These are phyloP conservation scores for Patiria miniata DNA, from an alignment of 35 echinoderm and acorn worm species.

Conservation along the genomic window DNA sequence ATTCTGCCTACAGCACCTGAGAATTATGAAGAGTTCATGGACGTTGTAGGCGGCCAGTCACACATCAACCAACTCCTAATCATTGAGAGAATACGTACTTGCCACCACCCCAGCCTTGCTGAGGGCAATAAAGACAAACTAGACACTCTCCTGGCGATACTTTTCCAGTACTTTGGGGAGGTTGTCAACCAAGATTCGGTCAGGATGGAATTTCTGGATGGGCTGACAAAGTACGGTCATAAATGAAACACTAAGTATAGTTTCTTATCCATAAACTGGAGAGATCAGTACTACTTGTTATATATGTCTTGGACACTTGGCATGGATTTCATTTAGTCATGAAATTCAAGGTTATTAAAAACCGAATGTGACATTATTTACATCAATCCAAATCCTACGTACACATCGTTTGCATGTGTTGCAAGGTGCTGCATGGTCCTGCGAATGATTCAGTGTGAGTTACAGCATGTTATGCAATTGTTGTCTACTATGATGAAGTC, in stretches of 20 bases:
- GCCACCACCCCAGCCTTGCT: conserved; percentile 88
- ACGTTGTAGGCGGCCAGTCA: conserved; percentile 39
- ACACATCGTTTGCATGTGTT: too few relatives aligned
- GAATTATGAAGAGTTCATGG: conserved; percentile 40
- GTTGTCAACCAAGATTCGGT: conserved; percentile 45
- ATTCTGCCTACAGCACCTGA: conserved; percentile 36
- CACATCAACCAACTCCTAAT: conserved; percentile 53
- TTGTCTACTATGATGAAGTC: too few relatives aligned
- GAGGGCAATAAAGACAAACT: conserved; percentile 94
- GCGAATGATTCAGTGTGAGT: too few relatives aligned
- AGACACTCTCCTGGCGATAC: conserved; percentile 61
- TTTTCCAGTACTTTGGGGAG: conserved; percentile 67
- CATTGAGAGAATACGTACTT: conserved; percentile 71
- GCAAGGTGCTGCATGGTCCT: too few relatives aligned
- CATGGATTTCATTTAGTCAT: too few relatives aligned
- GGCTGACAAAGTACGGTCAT: conserved; percentile 74
- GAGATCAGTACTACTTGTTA: background rate
- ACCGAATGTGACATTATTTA: too few relatives aligned
- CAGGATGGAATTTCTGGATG: conserved; percentile 68
- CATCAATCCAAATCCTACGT: too few relatives aligned
- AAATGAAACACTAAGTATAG: too few relatives aligned
- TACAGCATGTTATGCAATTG: too few relatives aligned
- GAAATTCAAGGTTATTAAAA: too few relatives aligned
- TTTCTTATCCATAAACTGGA: too few relatives aligned
- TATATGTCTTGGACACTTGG: too few relatives aligned